Base-by-base conservation (phyloP, 1,140 invertebrate species). In the Nephila pilipes region DNA sequence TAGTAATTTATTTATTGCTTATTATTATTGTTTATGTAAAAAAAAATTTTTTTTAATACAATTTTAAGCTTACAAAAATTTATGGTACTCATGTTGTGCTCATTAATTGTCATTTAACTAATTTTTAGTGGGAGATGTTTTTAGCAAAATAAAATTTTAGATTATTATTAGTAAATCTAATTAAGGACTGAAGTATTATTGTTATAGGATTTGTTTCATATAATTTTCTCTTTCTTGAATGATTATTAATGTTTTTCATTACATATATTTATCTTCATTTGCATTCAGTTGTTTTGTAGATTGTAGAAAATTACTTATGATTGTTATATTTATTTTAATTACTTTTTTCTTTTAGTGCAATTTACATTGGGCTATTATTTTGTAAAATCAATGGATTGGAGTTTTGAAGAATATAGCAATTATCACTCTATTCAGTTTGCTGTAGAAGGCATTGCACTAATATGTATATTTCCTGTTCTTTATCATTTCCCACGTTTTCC, bases 381-480 rank as follows among this genome's bases (percentile, higher is more conserved):
- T 94, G 94, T 95, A 10, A 94, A 94, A 65, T 94, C 95, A 75
- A 95, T 95, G 60, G 46, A 92, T 25, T 96, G 96, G 96, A 94
- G 94, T 22, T 95, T 95, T 90, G 94, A 94, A n/a, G 94, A 94
- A 8, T 96, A 95, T 94, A 95, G 95, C 3, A 95, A 95, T 85
- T 96, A 95, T 85, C 95, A 95, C 94, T 95, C 95, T 14, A 79
- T 95, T 22, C 95, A 96, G 88, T 95, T 95, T 93, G 95, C 94
- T 46, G 85, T 96, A 1, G 94, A 95, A 81, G 95, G 95, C 38
- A 32, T 95, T 32, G 94, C 95, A 12, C 94, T 96, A 12, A 85
- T 96, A 1, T 90, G 95, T 25, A 92, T 95, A 18, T 94, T 95
- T 75, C 95, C 96, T 55, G 16, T 95, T 1, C 55, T 94, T 12